These are phyloP conservation scores for Danio choprae DNA, from an alignment of 2,797 vertebrate species.

Conservation along the genomic window DNA sequence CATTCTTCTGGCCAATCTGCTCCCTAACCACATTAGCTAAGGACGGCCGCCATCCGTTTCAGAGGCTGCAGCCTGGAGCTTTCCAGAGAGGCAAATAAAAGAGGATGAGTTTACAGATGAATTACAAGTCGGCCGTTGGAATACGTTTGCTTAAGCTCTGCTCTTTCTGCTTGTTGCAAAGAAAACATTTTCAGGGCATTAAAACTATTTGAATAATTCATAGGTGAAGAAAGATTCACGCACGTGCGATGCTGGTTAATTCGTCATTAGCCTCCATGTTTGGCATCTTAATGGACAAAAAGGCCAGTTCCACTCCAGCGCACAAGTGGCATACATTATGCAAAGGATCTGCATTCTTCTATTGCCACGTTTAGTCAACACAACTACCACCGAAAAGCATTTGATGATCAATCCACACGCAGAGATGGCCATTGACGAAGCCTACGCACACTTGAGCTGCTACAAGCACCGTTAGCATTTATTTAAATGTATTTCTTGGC, in stretches of 20 bases:
- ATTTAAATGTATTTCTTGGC: conserved; percentile 21
- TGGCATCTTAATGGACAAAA: conserved; percentile 52
- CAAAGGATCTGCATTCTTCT: conserved; percentile 37
- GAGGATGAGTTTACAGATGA: conserved; percentile 30
- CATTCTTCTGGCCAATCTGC: conserved; percentile 53
- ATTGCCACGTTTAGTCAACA: conserved; percentile 26
- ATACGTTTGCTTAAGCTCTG: conserved; percentile 32
- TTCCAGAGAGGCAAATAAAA: conserved; percentile 33
- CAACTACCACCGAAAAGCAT: conserved; percentile 15
- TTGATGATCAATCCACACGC: conserved; percentile 26
- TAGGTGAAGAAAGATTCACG: conserved; percentile 3
- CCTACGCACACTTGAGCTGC: background rate
- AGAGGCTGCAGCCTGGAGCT: conserved; percentile 42
- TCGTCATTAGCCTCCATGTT: conserved; percentile 49
- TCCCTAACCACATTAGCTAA: conserved; percentile 61
- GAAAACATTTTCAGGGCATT: conserved; percentile 47
- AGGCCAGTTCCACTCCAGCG: conserved; percentile 33
- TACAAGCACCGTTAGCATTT: background rate
- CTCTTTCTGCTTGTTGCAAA: conserved; percentile 32
- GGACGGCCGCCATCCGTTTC: conserved; percentile 51
- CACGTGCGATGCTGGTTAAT: conserved; percentile 34
- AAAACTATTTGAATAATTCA: conserved; percentile 57
- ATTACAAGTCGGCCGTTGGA: conserved; percentile 35
- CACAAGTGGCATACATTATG: conserved; percentile 50
- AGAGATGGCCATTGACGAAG: background rate